phyloP scores from a whole-genome alignment of 2,113 vertebrate species.

The Rattus norvegicus region DNA sequence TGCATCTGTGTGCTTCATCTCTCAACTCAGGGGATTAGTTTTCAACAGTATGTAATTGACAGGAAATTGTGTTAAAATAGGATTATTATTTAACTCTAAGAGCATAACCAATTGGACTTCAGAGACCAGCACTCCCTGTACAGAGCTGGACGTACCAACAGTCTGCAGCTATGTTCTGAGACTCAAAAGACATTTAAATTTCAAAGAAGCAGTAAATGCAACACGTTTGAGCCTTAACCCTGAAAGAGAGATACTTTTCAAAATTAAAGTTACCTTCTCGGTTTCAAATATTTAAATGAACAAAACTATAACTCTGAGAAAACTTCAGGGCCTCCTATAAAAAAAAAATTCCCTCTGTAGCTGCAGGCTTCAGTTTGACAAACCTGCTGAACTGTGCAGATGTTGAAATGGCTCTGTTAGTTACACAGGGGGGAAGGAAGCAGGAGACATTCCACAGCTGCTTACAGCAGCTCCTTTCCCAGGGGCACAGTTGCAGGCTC shows the following conservation, averaged over 20 bases:
- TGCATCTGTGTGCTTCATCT: conserved; percentile 52
- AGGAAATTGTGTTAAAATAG: conserved; percentile 57
- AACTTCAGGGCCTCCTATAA: conserved; percentile 34
- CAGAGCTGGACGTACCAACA: conserved; percentile 49
- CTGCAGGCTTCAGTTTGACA: background rate
- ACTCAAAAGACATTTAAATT: conserved; percentile 8
- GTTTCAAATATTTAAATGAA: conserved; percentile 52
- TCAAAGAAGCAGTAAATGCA: conserved; percentile 16
- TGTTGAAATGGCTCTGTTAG: background rate
- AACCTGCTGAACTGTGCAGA: conserved; percentile 48
- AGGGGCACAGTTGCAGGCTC: conserved; percentile 53
- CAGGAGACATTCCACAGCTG: conserved; percentile 69
- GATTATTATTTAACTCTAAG: conserved; percentile 43
- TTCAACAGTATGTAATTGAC: conserved; percentile 55
- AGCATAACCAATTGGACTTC: conserved; percentile 50
- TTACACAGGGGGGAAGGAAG: conserved; percentile 35
- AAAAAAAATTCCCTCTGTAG: conserved; percentile 42
- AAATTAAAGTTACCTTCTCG: conserved; percentile 46
- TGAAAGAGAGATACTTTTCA: background rate
- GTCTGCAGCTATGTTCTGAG: background rate
- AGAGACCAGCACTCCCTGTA: background rate
- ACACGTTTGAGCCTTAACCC: background rate
- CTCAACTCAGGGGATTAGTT: conserved; percentile 48
- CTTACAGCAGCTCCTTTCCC: conserved; percentile 47
- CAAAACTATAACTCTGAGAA: conserved; percentile 40